Percentiles rank a stretch among this genome's conserved stretches.
Evolutionary conservation across 2,888 invertebrate genomes (phyloP).

Genomic region (Tuberolachnus salignus): DNA sequence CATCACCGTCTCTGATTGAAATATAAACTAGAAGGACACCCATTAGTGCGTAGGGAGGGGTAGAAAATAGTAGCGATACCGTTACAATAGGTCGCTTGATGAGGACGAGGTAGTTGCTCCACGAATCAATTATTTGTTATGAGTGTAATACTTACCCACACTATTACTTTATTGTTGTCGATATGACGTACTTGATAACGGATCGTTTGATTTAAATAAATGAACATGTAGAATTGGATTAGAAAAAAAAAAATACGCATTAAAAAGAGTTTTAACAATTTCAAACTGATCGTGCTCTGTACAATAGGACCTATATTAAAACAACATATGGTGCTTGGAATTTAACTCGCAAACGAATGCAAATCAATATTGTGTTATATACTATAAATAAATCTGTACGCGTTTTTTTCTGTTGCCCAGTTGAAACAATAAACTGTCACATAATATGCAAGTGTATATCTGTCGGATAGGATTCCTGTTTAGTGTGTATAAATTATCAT

Average conservation of each 20-base stretch:
- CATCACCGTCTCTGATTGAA: conserved; percentile 53
- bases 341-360: conserved; percentile 30
- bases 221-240: not conserved
- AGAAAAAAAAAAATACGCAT: not conserved
- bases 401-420: conserved; percentile 14
- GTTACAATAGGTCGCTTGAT: conserved; percentile 48
- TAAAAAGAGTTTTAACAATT: conserved; percentile 8
- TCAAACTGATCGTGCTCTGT: not conserved
- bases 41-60: conserved; percentile 9
- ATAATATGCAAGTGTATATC: not conserved
- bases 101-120: conserved; percentile 31
- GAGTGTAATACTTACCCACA: not conserved
- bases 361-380: conserved; percentile 22
- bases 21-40: conserved; percentile 40
- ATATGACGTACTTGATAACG: conserved; percentile 6
- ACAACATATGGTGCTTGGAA: conserved; percentile 28
- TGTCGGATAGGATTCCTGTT: not conserved
- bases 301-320: conserved; percentile 19
- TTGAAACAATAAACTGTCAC: conserved; percentile 48
- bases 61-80: conserved; percentile 42
- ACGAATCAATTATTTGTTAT: conserved; percentile 33
- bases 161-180: conserved; percentile 31
- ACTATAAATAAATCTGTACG: conserved; percentile 8
- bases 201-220: conserved; percentile 34
- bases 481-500: not conserved